Base-by-base conservation (phyloP, 1,140 invertebrate species). In the Solenopsis fugax region DNA sequence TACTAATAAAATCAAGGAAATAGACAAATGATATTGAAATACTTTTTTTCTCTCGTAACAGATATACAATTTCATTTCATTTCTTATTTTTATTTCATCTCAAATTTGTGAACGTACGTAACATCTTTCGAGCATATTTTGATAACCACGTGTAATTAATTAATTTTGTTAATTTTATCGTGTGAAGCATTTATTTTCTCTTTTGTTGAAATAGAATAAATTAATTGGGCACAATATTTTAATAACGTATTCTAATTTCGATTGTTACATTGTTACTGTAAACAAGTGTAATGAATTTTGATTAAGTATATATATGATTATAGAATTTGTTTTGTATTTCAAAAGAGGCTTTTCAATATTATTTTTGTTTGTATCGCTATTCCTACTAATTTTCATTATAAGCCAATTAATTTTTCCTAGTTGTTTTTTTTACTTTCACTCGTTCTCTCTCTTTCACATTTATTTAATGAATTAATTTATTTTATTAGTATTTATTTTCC, bases 11-110 rank as follows among this genome's bases (percentile, higher is more conserved):
- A 4, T 77, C 56, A 16, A n/a, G 18, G 7, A 65, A 67, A 5
- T 65, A 21, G 6, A 52, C 24, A 21, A 78, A 2, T 50, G 6
- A 67, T 37, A 37, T 34, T 45, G 16, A 0, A 0, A 54, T 34
- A 16, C 6, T 37, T 9, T 6, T 24, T n/a, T n/a, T n/a, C n/a
- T n/a, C n/a, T 80, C 13, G 0, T 52, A 4, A 67, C 1, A 52
- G 45, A 41, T 67, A 80, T 0, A 9, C 18, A 37, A 80, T 52
- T 80, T 67, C 5, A 4, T 67, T 67, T 67, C 4, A 41, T 41
- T 41, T 41, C 41, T 41, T 41, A 41, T 41, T 56, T 56, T 7
- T n/a, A 56, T 56, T 41, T 41, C 7, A 56, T 60, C 16, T 45
- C 12, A 56, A 0, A 24, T 76, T 21, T 37, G 4, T 60, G 7